Base-by-base conservation (phyloP, 2,888 invertebrate species). In the Vannuccia rotundouncinata region DNA sequence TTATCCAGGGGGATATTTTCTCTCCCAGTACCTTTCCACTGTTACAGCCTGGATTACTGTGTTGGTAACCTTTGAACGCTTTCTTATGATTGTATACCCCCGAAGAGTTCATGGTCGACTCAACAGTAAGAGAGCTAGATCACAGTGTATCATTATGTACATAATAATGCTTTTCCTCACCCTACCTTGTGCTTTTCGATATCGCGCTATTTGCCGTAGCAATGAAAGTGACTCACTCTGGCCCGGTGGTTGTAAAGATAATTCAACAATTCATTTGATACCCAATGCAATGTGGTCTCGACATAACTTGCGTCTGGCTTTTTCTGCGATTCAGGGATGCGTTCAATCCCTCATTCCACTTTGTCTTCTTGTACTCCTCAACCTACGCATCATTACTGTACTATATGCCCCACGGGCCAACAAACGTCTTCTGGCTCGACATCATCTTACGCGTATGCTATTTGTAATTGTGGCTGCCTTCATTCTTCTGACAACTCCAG, bases 361-460 rank as follows among this genome's bases (percentile, higher is more conserved):
- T 17, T 82, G 85, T 22, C 84, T 86, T 25, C 83, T 87, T 2
- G 84, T 86, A 31, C 83, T 84, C 80, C 82, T 87, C 17, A 87
- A 87, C 82, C 84, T 83, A 0, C 82, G 85, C 30, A 87, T 87
- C 73, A 86, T 87, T 60, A 84, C 84, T 75, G 86, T 85, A 31
- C 82, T 87, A 29, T 82, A 85, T 13, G 84, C 84, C 66, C 83
- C 84, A 2, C 73, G 82, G 13, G 75, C 85, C 59, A 81, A 85
- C 1, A 85, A 85, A 81, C 84, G 85, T 29, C 82, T 86, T 78
- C 84, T 85, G 0, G 85, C 85, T 0, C 79, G 86, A 31, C 86
- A 87, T 82, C 84, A 86, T 30, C 86, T 87, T 31, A 87, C 87
- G 1, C 82, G 86, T 5, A 87, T 87, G 84, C 85, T 88, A 74